Conservation (phyloP, 1,140 invertebrate species). For the Agrilus planipennis region DNA sequence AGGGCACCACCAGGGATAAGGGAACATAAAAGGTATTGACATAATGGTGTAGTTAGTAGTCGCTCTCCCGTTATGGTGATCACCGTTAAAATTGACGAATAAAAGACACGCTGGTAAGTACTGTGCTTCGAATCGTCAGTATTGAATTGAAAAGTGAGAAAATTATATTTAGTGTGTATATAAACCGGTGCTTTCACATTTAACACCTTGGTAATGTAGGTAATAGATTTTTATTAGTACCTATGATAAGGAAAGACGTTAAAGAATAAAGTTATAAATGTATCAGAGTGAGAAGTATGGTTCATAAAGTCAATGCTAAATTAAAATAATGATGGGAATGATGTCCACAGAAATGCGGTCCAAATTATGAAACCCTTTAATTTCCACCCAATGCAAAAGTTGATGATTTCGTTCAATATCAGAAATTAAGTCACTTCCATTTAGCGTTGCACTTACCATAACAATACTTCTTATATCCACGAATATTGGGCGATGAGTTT, state of each 20-base stretch:
- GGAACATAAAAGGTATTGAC: constrained; percentile 28
- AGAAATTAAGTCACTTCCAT: too few species aligned
- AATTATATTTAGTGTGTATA: background rate
- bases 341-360: too few species aligned
- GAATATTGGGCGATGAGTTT: too few species aligned
- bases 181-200: background rate
- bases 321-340: too few species aligned
- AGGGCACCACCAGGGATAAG: constrained; percentile 19
- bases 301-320: too few species aligned
- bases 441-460: too few species aligned
- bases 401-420: too few species aligned
- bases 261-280: too few species aligned
- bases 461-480: too few species aligned
- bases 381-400: too few species aligned
- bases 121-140: constrained; percentile 1
- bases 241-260: constrained; percentile 7
- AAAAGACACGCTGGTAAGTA: constrained; percentile 8
- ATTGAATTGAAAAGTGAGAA: background rate
- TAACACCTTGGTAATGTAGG: background rate
- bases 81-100: constrained; percentile 24
- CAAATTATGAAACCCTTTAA: too few species aligned
- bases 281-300: too few species aligned
- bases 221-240: constrained; percentile 1
- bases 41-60: constrained; percentile 4
- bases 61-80: constrained; percentile 20